These are phyloP conservation scores for Arizona elegans DNA, from an alignment of 2,113 vertebrate species.

Conservation along the genomic window DNA sequence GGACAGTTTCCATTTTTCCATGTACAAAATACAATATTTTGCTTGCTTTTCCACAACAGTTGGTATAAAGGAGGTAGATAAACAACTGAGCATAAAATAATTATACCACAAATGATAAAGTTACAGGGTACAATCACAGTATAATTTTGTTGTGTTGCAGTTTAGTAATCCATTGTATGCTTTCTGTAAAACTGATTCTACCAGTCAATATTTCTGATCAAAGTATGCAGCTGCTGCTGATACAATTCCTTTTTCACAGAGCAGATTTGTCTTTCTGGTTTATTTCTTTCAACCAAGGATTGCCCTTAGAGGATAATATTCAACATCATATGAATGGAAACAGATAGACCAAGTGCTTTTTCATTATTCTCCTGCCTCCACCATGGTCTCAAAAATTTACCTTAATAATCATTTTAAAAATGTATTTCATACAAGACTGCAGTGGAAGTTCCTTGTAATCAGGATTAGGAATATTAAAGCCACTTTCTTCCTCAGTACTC, in stretches of 20 bases:
- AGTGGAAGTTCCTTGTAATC: neutral
- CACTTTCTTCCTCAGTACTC: neutral
- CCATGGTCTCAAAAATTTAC: neutral
- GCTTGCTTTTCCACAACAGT: neutral
- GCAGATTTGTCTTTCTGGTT: neutral
- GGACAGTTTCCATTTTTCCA: neutral
- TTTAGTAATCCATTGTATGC: neutral
- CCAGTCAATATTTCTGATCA: neutral
- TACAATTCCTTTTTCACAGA: neutral
- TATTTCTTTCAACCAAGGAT: neutral
- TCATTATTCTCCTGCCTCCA: neutral
- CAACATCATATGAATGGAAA: neutral
- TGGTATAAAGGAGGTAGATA: neutral
- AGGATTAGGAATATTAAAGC: neutral
- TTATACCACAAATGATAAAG: neutral
- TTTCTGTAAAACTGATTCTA: neutral
- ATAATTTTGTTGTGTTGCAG: neutral
- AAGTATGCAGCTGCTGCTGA: neutral
- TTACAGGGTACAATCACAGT: neutral
- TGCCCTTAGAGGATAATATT: neutral
- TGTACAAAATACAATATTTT: slow-evolving; percentile 8
- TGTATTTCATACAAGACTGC: neutral
- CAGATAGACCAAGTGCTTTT: neutral
- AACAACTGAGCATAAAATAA: neutral
- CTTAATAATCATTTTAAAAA: neutral